phyloP scores from a whole-genome alignment of 2,113 vertebrate species.

The Zosterops japonicus region DNA sequence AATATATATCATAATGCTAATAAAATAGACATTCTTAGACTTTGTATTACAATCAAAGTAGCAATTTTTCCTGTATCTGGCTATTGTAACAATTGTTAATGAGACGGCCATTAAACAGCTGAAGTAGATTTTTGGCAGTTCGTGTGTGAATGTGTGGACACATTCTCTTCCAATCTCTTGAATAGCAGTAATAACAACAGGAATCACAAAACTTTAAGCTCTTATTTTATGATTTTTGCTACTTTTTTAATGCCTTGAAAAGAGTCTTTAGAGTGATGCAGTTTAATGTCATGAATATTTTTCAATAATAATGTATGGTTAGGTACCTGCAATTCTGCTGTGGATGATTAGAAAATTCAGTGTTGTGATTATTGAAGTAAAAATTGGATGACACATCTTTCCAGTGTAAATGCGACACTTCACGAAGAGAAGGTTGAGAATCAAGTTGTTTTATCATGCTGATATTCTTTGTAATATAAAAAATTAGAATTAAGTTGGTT shows the following conservation, averaged over 20 bases:
- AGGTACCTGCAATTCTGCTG: neutral
- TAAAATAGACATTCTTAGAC: neutral
- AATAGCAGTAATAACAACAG: neutral
- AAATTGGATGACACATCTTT: neutral
- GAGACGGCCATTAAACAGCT: neutral
- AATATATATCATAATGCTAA: neutral
- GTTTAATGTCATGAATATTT: neutral
- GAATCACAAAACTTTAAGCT: neutral
- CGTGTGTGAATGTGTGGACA: neutral
- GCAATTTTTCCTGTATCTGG: neutral
- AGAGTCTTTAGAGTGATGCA: neutral
- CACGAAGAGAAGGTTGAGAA: neutral
- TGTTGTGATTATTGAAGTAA: neutral
- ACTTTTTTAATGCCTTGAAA: neutral
- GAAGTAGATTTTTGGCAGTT: neutral
- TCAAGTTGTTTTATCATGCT: neutral
- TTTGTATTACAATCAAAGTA: neutral
- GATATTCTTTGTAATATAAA: neutral
- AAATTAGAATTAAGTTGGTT: neutral
- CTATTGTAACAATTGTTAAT: neutral
- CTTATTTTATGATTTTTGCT: neutral
- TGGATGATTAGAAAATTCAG: neutral
- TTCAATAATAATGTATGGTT: neutral
- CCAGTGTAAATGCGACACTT: neutral
- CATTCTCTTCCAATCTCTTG: neutral